Evolutionary conservation across 1,140 invertebrate genomes (phyloP), one percentile per base, ranked within the genome.

Genomic region (Dolichoris vasculosae): DNA sequence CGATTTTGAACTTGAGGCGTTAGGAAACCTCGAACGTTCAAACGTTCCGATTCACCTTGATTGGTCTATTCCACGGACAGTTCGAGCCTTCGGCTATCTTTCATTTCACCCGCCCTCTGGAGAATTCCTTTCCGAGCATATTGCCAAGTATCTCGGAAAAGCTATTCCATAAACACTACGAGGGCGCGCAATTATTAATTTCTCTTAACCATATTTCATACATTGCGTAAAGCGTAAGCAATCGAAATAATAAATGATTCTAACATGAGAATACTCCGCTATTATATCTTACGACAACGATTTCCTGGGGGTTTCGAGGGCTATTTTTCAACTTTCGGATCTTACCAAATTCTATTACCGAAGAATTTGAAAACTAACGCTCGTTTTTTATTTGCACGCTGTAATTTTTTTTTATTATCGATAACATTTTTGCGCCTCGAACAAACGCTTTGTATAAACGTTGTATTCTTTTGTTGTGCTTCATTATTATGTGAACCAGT

Each of bases 161-260:
- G 38, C 17, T 26, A 40, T 40, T 0, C 67, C 32, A 17, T 51
- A 17, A 51, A 51, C 48, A 51, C 17, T 69, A 38, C n/a, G 23
- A 23, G 23, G 67, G 67, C 35, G 38, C 35, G 38, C 1, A 40
- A 40, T 40, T 71, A 71, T 40, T 71, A 71, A 71, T 71, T 71
- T 40, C 32, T 40, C 32, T 71, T 71, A 40, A 71, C 67, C 67
- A 71, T 71, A 71, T 71, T 40, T 71, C 67, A 71, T 1, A 4
- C 3, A 38, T 17, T 40, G 26, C 38, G 38, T 23, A 40, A 71
- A 40, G 67, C 38, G 40, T 38, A 38, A 23, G 38, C 32, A 71
- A 40, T 38, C 38, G 67, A 40, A 71, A 71, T 40, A 71, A 71
- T 71, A 71, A 71, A 71, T 71, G 38, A 71, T 40, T 15, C 9